Percentiles rank a stretch among this genome's conserved stretches.
Evolutionary conservation across 2,888 invertebrate species (phyloP).

Genomic region (Dryadula phaetusa): DNA sequence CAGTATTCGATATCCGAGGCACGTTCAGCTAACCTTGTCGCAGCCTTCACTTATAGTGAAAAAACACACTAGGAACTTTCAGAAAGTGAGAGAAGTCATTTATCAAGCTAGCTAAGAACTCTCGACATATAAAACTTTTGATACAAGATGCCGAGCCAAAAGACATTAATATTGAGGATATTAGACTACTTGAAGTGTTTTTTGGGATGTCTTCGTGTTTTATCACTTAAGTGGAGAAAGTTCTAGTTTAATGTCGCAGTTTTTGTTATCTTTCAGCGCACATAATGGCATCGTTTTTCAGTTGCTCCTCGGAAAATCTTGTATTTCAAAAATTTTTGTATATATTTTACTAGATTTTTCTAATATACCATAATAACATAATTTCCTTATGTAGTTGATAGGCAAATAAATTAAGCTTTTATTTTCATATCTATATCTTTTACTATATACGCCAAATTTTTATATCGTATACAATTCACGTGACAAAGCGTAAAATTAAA

Average conservation of each 20-base stretch:
- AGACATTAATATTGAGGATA: conserved; percentile 83
- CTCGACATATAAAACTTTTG: conserved; percentile 80
- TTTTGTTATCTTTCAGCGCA: conserved; percentile 54
- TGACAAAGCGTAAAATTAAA: conserved; percentile 82
- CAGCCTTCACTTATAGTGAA: conserved; percentile 62
- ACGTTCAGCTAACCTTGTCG: conserved; percentile 62
- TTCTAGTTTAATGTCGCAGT: conserved; percentile 63
- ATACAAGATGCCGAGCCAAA: conserved; percentile 78
- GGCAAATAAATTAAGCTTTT: neutral
- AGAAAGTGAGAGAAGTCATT: conserved; percentile 80
- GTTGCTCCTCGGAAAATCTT: neutral
- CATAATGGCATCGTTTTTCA: conserved; percentile 22
- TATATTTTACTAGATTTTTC: neutral
- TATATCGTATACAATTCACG: conserved; percentile 80
- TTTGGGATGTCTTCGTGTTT: conserved; percentile 74
- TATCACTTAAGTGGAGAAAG: conserved; percentile 75
- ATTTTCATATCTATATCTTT: neutral
- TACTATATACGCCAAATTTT: conserved; percentile 67
- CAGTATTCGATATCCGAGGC: conserved; percentile 64
- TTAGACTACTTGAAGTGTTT: conserved; percentile 74
- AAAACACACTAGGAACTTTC: conserved; percentile 72
- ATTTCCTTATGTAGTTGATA: neutral
- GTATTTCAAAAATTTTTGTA: neutral
- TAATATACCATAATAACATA: no score
- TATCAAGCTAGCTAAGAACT: conserved; percentile 82